These are phyloP conservation scores for Leptosomus discolor DNA, from an alignment of 2,113 vertebrate species.

Conservation along the genomic window DNA sequence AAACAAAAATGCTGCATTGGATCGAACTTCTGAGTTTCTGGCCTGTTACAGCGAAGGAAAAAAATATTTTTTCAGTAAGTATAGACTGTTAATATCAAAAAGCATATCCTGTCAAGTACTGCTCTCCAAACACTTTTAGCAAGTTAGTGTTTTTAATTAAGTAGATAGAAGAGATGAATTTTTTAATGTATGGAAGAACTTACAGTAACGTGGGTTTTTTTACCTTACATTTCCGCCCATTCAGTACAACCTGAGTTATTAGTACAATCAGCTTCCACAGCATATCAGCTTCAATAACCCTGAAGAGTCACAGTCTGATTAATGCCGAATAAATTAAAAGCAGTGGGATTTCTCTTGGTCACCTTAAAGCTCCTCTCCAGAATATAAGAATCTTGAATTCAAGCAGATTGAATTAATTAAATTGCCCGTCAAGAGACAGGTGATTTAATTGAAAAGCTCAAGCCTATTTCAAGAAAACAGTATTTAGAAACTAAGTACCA, in stretches of 20 bases:
- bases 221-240: neutral
- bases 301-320: neutral
- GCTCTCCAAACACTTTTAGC: neutral
- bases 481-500: neutral
- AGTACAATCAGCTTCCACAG: neutral
- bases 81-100: neutral
- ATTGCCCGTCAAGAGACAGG: neutral
- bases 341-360: neutral
- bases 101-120: neutral
- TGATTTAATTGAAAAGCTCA: neutral
- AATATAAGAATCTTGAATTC: neutral
- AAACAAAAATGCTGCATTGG: slow-evolving; percentile 90
- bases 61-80: neutral
- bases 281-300: neutral
- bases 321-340: neutral
- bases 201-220: neutral
- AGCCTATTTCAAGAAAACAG: neutral
- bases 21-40: slow-evolving; percentile 88
- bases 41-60: slow-evolving; percentile 69
- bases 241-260: neutral
- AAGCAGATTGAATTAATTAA: neutral
- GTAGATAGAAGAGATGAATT: neutral
- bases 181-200: neutral
- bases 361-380: neutral
- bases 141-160: neutral